Percentiles rank a stretch among this genome's conserved stretches.
phyloP scores from a whole-genome alignment of 1,140 invertebrate species.

The Euschistus heros region DNA sequence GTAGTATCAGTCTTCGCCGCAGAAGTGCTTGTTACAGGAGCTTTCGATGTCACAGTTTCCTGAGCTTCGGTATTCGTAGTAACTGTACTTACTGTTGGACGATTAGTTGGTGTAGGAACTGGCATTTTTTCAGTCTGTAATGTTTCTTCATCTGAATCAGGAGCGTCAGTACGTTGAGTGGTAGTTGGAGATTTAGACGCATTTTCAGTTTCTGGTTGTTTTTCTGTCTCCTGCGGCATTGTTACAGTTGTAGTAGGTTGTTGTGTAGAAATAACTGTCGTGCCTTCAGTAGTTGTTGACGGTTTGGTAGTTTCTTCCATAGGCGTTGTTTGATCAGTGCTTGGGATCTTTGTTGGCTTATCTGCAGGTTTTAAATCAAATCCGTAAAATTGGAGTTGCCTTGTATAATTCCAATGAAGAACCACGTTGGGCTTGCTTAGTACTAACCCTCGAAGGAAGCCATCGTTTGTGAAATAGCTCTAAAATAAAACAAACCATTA shows the following conservation, averaged over 20 bases:
- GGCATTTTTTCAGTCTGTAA: neutral
- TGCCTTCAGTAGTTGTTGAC: neutral
- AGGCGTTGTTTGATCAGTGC: neutral
- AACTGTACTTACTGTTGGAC: neutral
- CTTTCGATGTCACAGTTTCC: no score
- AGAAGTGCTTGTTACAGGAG: no score
- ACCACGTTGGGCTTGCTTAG: slow-evolving; percentile 63
- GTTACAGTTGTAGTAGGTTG: slow-evolving; percentile 3
- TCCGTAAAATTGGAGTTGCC: slow-evolving; percentile 61
- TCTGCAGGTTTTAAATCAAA: slow-evolving; percentile 43
- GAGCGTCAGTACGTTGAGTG: neutral
- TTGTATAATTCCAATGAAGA: slow-evolving; percentile 54
- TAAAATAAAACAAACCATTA: slow-evolving; percentile 36
- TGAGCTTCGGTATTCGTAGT: neutral
- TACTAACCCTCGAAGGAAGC: slow-evolving; percentile 63
- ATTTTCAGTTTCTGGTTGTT: no score
- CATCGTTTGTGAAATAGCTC: slow-evolving; percentile 69
- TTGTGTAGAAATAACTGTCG: neutral
- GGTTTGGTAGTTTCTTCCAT: neutral
- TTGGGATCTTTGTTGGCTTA: neutral
- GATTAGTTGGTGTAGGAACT: neutral
- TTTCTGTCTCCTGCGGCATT: neutral
- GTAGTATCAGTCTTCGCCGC: no score
- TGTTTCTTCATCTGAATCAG: neutral
- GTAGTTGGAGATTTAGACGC: no score